A percentile compares a stretch with the other conserved stretches of the same genome.
These are phyloP conservation scores for Papilio polytes DNA, from an alignment of 1,140 invertebrate genomes.

Conservation along the genomic window DNA sequence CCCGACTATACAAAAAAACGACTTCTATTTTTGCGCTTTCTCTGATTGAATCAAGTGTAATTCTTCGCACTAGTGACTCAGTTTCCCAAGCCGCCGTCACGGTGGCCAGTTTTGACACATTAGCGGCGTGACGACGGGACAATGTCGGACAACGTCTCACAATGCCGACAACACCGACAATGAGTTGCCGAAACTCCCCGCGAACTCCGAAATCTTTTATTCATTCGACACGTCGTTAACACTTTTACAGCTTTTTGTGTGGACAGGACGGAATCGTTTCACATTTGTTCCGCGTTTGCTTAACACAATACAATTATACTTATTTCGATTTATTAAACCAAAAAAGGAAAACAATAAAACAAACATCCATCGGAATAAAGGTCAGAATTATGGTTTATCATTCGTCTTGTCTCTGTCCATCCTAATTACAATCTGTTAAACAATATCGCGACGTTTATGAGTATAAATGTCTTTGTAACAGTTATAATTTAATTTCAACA, in stretches of 20 bases:
- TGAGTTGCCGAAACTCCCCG: conserved; percentile 17
- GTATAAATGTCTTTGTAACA: too few species aligned
- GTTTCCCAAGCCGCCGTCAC: conserved; percentile 40
- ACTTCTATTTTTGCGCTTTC: background rate
- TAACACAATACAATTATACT: background rate
- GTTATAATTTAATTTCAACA: too few species aligned
- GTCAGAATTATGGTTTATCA: too few species aligned
- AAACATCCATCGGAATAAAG: too few species aligned
- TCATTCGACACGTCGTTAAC: conserved; percentile 32
- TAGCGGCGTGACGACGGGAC: conserved; percentile 33
- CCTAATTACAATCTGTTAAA: too few species aligned
- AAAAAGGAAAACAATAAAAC: background rate
- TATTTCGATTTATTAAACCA: background rate
- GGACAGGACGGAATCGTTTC: conserved; percentile 18
- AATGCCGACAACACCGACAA: conserved; percentile 40
- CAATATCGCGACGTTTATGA: too few species aligned
- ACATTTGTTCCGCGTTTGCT: background rate
- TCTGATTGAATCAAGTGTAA: background rate
- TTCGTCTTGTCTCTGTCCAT: too few species aligned
- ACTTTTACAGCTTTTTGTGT: conserved; percentile 28
- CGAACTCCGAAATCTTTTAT: conserved; percentile 23
- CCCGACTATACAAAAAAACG: background rate
- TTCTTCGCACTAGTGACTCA: conserved; percentile 23
- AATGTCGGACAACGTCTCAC: conserved; percentile 40
- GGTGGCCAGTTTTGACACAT: conserved; percentile 36